These are phyloP conservation scores for Catostylus mosaicus DNA, from an alignment of 30 jellyfish, hydroid and myxozoan genomes.

Conservation along the genomic window DNA sequence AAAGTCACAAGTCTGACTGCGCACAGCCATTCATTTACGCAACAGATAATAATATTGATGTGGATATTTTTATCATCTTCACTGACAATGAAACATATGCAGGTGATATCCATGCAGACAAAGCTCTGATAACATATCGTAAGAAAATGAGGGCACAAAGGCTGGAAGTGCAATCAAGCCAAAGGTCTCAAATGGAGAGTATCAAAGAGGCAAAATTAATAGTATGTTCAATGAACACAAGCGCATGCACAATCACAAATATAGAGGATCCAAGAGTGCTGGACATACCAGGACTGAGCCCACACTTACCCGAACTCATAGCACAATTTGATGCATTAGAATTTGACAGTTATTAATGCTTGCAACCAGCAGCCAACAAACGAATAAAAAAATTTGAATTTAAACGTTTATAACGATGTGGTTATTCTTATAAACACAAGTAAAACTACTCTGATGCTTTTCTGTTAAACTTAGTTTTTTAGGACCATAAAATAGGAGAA, in stretches of 20 bases:
- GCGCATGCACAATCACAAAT: slow-evolving; percentile 65
- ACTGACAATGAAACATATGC: slow-evolving; percentile 51
- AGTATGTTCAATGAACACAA: slow-evolving; percentile 55
- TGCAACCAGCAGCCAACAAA: too few relatives aligned
- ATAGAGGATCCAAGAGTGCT: slow-evolving; percentile 46
- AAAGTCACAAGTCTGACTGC: slow-evolving; percentile 50
- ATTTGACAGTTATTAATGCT: neutral
- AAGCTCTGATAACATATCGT: slow-evolving; percentile 40
- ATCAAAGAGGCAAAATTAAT: slow-evolving; percentile 46
- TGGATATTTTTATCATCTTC: slow-evolving; percentile 55
- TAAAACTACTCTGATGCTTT: too few relatives aligned
- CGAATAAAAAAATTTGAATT: too few relatives aligned
- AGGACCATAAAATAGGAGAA: too few relatives aligned
- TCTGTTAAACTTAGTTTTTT: too few relatives aligned
- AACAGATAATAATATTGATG: slow-evolving; percentile 5
- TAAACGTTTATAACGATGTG: too few relatives aligned
- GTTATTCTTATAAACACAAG: too few relatives aligned
- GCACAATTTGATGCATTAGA: slow-evolving; percentile 30
- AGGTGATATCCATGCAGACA: slow-evolving; percentile 28
- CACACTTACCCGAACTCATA: slow-evolving; percentile 52
- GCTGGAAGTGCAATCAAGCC: too few relatives aligned
- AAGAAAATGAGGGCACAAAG: neutral
- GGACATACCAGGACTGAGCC: slow-evolving; percentile 66
- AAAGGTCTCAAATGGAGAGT: too few relatives aligned
- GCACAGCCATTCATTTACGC: slow-evolving; percentile 65